phyloP scores from a whole-genome alignment of 2,113 vertebrate genomes.

The Malurus elegans region DNA sequence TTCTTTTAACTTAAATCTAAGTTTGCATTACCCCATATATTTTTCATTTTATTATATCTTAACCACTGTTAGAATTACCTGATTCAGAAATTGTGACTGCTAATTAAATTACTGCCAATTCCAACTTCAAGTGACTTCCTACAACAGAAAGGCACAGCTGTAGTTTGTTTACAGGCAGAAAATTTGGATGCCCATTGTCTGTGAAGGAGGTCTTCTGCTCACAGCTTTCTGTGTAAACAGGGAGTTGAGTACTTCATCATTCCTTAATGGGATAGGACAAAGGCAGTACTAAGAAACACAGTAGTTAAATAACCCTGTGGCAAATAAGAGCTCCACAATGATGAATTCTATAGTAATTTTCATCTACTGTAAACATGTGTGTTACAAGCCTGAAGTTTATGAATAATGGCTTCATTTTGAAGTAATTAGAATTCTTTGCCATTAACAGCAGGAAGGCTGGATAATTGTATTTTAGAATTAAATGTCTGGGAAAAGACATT shows the following conservation, averaged over 20 bases:
- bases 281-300: neutral
- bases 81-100: neutral
- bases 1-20: neutral
- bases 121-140: neutral
- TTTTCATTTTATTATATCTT: neutral
- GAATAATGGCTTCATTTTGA: slow-evolving; percentile 77
- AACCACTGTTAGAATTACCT: neutral
- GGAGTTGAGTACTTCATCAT: slow-evolving; percentile 11
- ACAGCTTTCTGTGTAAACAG: slow-evolving; percentile 16
- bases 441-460: slow-evolving; percentile 74
- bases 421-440: slow-evolving; percentile 76
- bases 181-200: neutral
- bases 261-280: slow-evolving; percentile 33
- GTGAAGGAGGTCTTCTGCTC: neutral
- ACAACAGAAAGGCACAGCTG: neutral
- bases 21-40: neutral
- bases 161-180: neutral
- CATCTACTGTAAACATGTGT: slow-evolving; percentile 64
- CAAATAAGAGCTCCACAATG: slow-evolving; percentile 1
- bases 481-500: slow-evolving; percentile 72
- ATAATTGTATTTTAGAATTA: slow-evolving; percentile 79
- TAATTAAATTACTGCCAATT: neutral
- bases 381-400: slow-evolving; percentile 58
- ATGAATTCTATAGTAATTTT: slow-evolving; percentile 45
- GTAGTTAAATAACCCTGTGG: slow-evolving; percentile 33